Evolutionary conservation across 1,140 invertebrate genomes (phyloP).

Genomic region (Neoseiulus cucumeris): DNA sequence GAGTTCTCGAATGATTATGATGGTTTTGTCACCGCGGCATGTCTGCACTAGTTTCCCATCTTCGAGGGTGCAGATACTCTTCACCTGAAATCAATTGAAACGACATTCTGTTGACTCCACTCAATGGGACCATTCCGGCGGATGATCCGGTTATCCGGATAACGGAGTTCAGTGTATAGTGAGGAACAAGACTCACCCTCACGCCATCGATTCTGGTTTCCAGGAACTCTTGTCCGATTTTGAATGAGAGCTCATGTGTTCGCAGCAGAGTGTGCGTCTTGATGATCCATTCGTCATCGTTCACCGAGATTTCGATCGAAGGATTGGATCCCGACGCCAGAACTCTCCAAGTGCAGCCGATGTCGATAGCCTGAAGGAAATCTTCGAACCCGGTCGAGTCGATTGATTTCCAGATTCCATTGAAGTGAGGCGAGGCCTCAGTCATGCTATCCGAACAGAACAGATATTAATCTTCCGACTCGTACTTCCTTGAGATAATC

Average conservation of each 20-base stretch:
- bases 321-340: background rate
- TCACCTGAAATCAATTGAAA: slow-evolving; percentile 11
- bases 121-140: background rate
- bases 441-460: background rate
- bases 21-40: slow-evolving; percentile 42
- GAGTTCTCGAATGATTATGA: slow-evolving; percentile 41
- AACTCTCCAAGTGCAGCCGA: background rate
- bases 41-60: slow-evolving; percentile 43
- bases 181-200: background rate
- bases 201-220: slow-evolving; percentile 61
- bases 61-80: slow-evolving; percentile 22
- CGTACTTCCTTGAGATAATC: no score
- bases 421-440: background rate
- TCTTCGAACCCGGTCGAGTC: background rate
- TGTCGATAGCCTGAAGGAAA: background rate
- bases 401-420: slow-evolving; percentile 1
- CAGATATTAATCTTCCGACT: no score
- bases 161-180: background rate
- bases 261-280: slow-evolving; percentile 54
- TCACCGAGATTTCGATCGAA: background rate
- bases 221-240: slow-evolving; percentile 55
- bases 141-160: background rate
- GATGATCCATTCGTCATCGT: slow-evolving; percentile 31
- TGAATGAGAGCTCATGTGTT: slow-evolving; percentile 52
- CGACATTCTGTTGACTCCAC: background rate